These are phyloP conservation scores for Campylomormyrus numenius DNA, from an alignment of 2,113 vertebrate species.

Conservation along the genomic window DNA sequence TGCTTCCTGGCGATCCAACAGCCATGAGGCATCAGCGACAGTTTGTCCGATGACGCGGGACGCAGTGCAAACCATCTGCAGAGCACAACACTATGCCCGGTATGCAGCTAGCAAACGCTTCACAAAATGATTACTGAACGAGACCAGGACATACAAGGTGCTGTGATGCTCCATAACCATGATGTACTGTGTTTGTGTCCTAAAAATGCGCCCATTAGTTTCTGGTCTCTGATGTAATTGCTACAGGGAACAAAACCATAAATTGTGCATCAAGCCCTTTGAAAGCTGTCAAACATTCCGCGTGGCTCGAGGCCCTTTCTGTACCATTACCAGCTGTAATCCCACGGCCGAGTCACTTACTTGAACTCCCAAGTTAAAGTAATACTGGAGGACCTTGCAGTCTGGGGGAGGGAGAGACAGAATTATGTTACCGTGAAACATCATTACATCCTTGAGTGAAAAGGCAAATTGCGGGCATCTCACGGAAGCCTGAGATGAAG, in stretches of 20 bases:
- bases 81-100: background rate
- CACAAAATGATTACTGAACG: background rate
- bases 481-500: background rate
- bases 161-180: background rate
- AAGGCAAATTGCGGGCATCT: background rate
- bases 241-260: background rate
- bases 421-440: background rate
- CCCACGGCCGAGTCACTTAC: constrained; percentile 52
- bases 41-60: background rate
- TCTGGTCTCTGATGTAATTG: background rate
- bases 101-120: background rate
- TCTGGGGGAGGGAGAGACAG: constrained; percentile 54
- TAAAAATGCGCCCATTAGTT: background rate
- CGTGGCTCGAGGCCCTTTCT: background rate
- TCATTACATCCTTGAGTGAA: constrained; percentile 10
- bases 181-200: background rate
- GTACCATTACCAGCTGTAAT: background rate
- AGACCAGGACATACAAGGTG: background rate
- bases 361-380: constrained; percentile 91
- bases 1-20: background rate
- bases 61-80: background rate
- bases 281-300: background rate
- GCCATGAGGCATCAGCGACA: background rate
- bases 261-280: background rate
- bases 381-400: constrained; percentile 85